Percentiles rank a stretch among this genome's conserved stretches.
Conservation (phyloP, 2,888 invertebrate genomes). For the Tetragonula carbonaria region DNA sequence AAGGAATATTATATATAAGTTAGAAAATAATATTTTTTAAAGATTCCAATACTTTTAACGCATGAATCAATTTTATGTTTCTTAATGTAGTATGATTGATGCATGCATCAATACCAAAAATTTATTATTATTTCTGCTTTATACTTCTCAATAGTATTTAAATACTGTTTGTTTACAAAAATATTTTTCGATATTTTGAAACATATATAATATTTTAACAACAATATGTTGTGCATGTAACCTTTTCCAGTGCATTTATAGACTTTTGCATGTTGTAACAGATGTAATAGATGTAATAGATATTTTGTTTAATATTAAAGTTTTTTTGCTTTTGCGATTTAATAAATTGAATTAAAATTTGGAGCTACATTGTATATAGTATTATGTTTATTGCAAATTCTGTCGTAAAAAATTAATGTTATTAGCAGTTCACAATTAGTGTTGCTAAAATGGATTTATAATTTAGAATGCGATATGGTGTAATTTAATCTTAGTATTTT, state of each 20-base stretch:
- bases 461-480: constrained; percentile 30
- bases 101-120: constrained; percentile 21
- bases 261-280: constrained; percentile 7
- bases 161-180: not conserved
- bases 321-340: constrained; percentile 28
- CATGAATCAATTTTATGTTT: constrained; percentile 26
- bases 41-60: constrained; percentile 9
- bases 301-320: constrained; percentile 14
- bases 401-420: constrained; percentile 33
- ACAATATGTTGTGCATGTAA: constrained; percentile 22
- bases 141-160: not conserved
- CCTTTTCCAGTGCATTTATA: constrained; percentile 9
- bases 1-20: constrained; percentile 24
- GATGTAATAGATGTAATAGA: not conserved
- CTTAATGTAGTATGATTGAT: not conserved
- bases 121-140: not conserved
- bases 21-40: constrained; percentile 26
- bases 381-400: constrained; percentile 40
- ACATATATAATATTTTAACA: not conserved
- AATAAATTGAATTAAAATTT: constrained; percentile 28
- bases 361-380: constrained; percentile 25
- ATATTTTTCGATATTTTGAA: constrained; percentile 7
- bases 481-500: constrained; percentile 34
- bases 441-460: constrained; percentile 27
- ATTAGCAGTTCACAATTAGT: constrained; percentile 27